Evolutionary conservation across 2,797 vertebrate genomes (phyloP).

Genomic region (Cirrhinus molitorella): DNA sequence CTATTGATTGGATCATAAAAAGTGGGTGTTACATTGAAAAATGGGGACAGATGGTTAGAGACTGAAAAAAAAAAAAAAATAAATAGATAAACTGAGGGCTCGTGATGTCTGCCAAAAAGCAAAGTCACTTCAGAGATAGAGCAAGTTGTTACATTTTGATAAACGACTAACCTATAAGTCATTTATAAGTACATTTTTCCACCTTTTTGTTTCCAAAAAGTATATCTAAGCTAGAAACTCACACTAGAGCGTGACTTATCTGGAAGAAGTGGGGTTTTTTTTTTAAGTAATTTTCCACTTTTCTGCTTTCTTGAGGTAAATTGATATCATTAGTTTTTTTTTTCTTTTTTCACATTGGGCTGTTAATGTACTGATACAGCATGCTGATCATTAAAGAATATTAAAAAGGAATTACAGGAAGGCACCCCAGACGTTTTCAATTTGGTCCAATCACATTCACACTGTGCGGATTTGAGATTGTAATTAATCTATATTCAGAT

Average conservation of each 20-base stretch:
- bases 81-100: neutral
- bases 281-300: neutral
- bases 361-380: slow-evolving; percentile 36
- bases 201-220: neutral
- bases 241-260: neutral
- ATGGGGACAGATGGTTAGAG: neutral
- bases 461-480: slow-evolving; percentile 69
- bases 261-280: neutral
- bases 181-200: neutral
- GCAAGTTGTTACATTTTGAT: neutral
- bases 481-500: slow-evolving; percentile 70
- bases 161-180: neutral
- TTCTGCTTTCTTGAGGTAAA: neutral
- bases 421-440: slow-evolving; percentile 68
- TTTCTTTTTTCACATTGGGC: neutral
- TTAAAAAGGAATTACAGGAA: slow-evolving; percentile 66
- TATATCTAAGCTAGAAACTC: neutral
- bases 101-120: neutral
- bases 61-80: neutral
- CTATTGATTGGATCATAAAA: neutral
- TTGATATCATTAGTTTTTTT: neutral
- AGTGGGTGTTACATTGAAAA: neutral
- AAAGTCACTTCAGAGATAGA: neutral
- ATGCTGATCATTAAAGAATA: slow-evolving; percentile 68
- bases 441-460: slow-evolving; percentile 67